Conservation (phyloP, 2,797 vertebrate genomes). For the Chaunax sp. region DNA sequence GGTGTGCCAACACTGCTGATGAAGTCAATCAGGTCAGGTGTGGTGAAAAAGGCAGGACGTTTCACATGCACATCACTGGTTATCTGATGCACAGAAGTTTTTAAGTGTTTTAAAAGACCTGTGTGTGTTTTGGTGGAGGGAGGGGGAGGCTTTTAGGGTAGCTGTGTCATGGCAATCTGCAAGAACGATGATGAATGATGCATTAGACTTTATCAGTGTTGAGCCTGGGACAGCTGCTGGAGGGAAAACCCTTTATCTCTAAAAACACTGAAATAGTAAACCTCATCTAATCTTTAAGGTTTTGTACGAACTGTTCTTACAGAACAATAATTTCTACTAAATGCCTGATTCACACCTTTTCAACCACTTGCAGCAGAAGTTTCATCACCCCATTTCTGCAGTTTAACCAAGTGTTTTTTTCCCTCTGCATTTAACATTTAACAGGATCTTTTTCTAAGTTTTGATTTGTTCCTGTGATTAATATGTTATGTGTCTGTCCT, state of each 20-base stretch:
- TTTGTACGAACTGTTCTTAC: constrained; percentile 5
- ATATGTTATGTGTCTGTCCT: constrained; percentile 15
- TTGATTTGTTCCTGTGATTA: constrained; percentile 33
- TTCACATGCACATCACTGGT: constrained; percentile 48
- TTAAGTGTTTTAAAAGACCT: constrained; percentile 50
- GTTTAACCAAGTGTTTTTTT: background rate
- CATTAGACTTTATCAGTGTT: constrained; percentile 32
- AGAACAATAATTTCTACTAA: constrained; percentile 28
- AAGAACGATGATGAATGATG: constrained; percentile 24
- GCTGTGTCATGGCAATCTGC: constrained; percentile 25
- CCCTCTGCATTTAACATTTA: constrained; percentile 2
- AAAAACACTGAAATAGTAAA: constrained; percentile 5
- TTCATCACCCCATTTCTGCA: constrained; percentile 8
- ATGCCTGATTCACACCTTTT: background rate
- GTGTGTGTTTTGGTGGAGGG: constrained; percentile 39
- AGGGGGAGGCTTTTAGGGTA: background rate
- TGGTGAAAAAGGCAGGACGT: constrained; percentile 52
- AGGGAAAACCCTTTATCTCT: constrained; percentile 27
- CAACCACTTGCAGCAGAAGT: background rate
- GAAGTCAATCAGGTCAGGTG: constrained; percentile 32
- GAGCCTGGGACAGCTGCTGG: constrained; percentile 34
- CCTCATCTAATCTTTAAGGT: constrained; percentile 25
- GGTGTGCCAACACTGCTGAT: constrained; percentile 20
- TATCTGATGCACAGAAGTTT: constrained; percentile 26
- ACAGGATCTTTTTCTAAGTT: constrained; percentile 8